Percentiles rank a stretch among this genome's conserved stretches.
phyloP scores from a whole-genome alignment of 1,140 invertebrate genomes.

The Phymastichus coffea region DNA sequence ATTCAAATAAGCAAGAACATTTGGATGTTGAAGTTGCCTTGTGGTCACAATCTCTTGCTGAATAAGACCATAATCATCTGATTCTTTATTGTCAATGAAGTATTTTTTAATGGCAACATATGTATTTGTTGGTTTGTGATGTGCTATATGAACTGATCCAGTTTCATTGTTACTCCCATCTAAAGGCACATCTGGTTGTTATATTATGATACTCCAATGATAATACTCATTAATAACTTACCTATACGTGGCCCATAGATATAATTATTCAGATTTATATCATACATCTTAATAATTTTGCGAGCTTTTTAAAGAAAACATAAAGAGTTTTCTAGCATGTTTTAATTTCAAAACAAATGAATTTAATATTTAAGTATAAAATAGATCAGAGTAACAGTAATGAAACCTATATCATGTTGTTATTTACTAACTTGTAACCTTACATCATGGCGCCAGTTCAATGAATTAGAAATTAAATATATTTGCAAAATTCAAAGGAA shows the following conservation, averaged over 20 bases:
- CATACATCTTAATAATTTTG: constrained; percentile 15
- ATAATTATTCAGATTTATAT: constrained; percentile 22
- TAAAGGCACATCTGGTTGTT: constrained; percentile 55
- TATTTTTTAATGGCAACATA: constrained; percentile 75
- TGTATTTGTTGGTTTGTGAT: constrained; percentile 66
- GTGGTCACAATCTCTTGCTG: constrained; percentile 77
- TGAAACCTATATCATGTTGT: constrained; percentile 5
- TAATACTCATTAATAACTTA: constrained; percentile 1
- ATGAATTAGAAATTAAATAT: background rate
- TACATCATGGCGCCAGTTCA: background rate
- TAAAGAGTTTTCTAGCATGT: background rate
- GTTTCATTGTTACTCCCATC: constrained; percentile 67
- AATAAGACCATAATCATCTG: constrained; percentile 66
- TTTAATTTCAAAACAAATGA: background rate
- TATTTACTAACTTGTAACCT: constrained; percentile 17
- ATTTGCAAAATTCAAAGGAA: too few species aligned
- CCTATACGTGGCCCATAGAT: constrained; percentile 11
- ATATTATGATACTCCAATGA: constrained; percentile 62
- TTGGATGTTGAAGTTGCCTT: constrained; percentile 75
- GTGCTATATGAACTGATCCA: constrained; percentile 63
- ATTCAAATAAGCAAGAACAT: constrained; percentile 72
- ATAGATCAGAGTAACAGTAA: background rate
- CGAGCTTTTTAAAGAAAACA: too few species aligned
- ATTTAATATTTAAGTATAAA: background rate
- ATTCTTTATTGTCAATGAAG: constrained; percentile 68